Percentiles rank a stretch among this genome's conserved stretches.
phyloP scores from a whole-genome alignment of 2,113 vertebrate genomes.

The Nyctereutes procyonoides region DNA sequence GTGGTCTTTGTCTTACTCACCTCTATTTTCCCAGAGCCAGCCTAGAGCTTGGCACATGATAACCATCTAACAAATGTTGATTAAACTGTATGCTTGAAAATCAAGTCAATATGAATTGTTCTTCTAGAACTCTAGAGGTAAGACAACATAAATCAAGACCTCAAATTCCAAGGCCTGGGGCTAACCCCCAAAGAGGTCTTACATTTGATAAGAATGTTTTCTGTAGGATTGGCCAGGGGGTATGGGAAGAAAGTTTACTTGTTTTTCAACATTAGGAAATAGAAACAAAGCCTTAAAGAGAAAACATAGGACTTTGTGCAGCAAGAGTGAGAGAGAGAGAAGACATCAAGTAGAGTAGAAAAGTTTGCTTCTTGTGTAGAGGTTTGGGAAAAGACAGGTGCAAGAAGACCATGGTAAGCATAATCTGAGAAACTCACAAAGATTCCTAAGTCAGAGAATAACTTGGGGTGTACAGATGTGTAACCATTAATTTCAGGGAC shows the following conservation, averaged over 20 bases:
- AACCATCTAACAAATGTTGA: background rate
- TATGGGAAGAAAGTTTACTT: background rate
- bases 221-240: background rate
- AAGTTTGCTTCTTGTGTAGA: background rate
- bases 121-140: background rate
- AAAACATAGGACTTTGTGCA: background rate
- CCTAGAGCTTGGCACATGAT: background rate
- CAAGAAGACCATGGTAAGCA: background rate
- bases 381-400: background rate
- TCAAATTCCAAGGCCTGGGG: background rate
- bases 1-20: background rate
- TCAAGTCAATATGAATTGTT: background rate
- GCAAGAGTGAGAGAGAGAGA: background rate
- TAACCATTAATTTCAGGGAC: background rate
- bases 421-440: background rate
- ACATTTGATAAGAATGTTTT: background rate
- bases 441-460: background rate
- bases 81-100: background rate
- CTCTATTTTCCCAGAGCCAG: background rate
- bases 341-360: background rate
- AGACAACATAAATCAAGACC: background rate
- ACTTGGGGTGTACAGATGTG: background rate
- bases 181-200: background rate
- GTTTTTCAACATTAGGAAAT: background rate
- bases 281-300: background rate